A percentile compares a stretch with the other conserved stretches of the same genome.
These are phyloP conservation scores for Zoanthus sansibaricus DNA, from an alignment of 92 coral and sea anemone species.

Conservation along the genomic window DNA sequence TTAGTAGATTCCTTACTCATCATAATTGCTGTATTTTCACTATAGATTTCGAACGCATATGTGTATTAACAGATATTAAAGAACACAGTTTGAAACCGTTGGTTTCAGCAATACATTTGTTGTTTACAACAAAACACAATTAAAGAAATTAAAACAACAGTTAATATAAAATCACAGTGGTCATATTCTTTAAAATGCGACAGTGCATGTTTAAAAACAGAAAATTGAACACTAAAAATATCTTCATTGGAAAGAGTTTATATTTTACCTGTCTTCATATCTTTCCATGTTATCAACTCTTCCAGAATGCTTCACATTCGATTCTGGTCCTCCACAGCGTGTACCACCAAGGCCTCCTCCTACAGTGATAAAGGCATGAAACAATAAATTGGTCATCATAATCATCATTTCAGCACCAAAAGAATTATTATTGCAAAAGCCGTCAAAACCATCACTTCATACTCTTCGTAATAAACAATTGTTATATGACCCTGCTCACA, in stretches of 20 bases:
- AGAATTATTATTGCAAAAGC: background rate
- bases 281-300: constrained; percentile 88
- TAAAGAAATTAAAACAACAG: background rate
- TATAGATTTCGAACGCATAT: no score
- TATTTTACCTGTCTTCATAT: constrained; percentile 70
- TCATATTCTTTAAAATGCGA: background rate
- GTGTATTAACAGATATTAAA: no score
- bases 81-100: no score
- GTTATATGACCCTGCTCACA: no score
- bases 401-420: background rate
- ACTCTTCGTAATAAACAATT: background rate
- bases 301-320: constrained; percentile 95
- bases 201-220: background rate
- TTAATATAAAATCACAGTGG: no score
- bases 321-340: constrained; percentile 88
- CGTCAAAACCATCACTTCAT: background rate
- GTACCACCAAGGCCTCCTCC: constrained; percentile 99
- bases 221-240: no score
- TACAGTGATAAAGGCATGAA: background rate
- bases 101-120: background rate
- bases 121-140: background rate
- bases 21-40: no score
- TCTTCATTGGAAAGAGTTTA: background rate
- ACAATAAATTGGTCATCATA: background rate
- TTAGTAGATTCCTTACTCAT: no score